Evolutionary conservation across 2,888 invertebrate genomes (phyloP), one percentile per base, ranked within the genome.

Genomic region (Odontomyia ornata): DNA sequence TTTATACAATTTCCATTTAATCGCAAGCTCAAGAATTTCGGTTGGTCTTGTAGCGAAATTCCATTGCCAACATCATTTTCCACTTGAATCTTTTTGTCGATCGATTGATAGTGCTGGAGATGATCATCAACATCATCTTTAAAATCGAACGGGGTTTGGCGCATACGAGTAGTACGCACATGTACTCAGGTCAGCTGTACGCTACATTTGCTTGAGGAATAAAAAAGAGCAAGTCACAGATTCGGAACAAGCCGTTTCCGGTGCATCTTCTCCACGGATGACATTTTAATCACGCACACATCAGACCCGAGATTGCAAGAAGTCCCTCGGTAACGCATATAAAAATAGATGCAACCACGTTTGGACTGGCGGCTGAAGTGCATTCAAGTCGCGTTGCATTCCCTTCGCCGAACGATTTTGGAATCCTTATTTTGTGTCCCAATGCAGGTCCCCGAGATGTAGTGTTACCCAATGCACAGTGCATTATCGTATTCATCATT

Each of bases 221-320:
- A 57, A 57, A 75, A 64, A n/a, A 46, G 27, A 60, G 30, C 62
- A 69, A 76, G 69, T 69, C 67, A 69, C 72, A 75, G 60, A 69
- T 57, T 75, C 76, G 75, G 77, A 78, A 78, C 78, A 77, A 78
- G 76, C 75, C 60, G 71, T 77, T 78, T 78, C 75, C 78, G 75
- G 76, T 78, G 77, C 52, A 46, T 78, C 78, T 69, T 71, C 57
- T 67, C 25, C 43, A 60, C 46, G 69, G 69, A 69, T 73, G 73
- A 60, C 57, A 57, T 56, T 57, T 72, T 72, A 72, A 72, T 72
- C 72, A 72, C 72, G 30, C 56, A 72, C 72, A 56, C 72, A 72
- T 69, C 47, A 25, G 25, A 1, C 47, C 18, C 23, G 4, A 36
- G 62, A 28, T 11, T 15, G 28, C 13, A 21, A 13, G 43, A 27